Evolutionary conservation across 2,113 vertebrate genomes (phyloP).

Genomic region (Girardinichthys multiradiatus): DNA sequence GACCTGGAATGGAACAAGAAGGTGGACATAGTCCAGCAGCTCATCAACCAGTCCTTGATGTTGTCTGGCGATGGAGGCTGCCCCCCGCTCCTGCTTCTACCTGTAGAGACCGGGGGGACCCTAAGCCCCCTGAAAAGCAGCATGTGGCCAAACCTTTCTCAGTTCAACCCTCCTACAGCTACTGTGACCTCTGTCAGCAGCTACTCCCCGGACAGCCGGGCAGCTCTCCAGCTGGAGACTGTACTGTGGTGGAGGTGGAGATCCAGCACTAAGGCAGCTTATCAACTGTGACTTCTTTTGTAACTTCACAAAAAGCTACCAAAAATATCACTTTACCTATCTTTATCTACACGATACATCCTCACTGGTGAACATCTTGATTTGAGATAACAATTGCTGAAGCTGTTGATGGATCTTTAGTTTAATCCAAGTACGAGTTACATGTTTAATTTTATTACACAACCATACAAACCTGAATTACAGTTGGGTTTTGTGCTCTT

Average conservation of each 20-base stretch:
- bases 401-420: too few species aligned
- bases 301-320: background rate
- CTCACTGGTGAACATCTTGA: background rate
- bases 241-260: constrained; percentile 92
- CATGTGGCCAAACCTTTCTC: constrained; percentile 86
- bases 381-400: too few species aligned
- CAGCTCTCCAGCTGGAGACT: constrained; percentile 83
- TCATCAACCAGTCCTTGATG: constrained; percentile 87
- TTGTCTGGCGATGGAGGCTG: constrained; percentile 77
- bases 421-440: too few species aligned
- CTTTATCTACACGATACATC: background rate
- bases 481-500: background rate
- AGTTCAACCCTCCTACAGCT: constrained; percentile 81
- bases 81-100: constrained; percentile 74
- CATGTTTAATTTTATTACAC: too few species aligned
- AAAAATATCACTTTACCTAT: background rate
- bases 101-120: constrained; percentile 76
- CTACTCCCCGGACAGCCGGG: constrained; percentile 85
- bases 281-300: background rate
- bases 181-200: constrained; percentile 89
- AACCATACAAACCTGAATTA: too few species aligned
- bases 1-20: constrained; percentile 81
- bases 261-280: constrained; percentile 83
- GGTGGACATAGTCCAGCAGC: constrained; percentile 88
- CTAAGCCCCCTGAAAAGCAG: constrained; percentile 85